These are phyloP conservation scores for Sphaeramia orbicularis DNA, from an alignment of 2,797 vertebrate genomes.

Conservation along the genomic window DNA sequence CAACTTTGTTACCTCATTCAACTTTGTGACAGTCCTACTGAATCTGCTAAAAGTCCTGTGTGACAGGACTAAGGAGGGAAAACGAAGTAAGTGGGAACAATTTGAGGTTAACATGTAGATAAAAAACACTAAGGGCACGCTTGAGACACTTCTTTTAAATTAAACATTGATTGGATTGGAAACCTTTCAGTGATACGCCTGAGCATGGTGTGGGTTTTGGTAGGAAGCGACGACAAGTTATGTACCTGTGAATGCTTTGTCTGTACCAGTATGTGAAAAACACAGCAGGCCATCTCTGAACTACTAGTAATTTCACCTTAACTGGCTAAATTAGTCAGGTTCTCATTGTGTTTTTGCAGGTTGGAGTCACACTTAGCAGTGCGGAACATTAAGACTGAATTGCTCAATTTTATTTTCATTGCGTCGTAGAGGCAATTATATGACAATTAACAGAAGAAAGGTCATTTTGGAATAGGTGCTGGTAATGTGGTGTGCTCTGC, in stretches of 20 bases:
- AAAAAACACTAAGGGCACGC: constrained; percentile 4
- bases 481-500: constrained; percentile 20
- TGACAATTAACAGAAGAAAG: constrained; percentile 69
- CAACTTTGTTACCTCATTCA: background rate
- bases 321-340: constrained; percentile 42
- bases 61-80: background rate
- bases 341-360: constrained; percentile 42
- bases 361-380: constrained; percentile 63
- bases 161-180: constrained; percentile 36
- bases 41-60: background rate
- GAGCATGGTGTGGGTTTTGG: constrained; percentile 10
- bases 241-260: constrained; percentile 21
- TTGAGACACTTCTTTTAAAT: constrained; percentile 24
- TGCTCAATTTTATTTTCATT: constrained; percentile 66
- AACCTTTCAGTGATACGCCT: constrained; percentile 12
- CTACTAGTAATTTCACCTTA: constrained; percentile 29
- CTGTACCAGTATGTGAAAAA: constrained; percentile 36
- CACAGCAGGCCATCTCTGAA: constrained; percentile 21
- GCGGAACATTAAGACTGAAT: constrained; percentile 74
- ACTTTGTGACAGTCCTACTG: background rate
- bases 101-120: constrained; percentile 11
- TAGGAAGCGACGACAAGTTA: constrained; percentile 14
- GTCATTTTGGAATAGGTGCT: constrained; percentile 52
- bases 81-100: constrained; percentile 9
- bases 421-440: constrained; percentile 65